A percentile compares a stretch with the other conserved stretches of the same genome.
Evolutionary conservation across 2,113 vertebrate genomes (phyloP).

Genomic region (Mirza zaza): DNA sequence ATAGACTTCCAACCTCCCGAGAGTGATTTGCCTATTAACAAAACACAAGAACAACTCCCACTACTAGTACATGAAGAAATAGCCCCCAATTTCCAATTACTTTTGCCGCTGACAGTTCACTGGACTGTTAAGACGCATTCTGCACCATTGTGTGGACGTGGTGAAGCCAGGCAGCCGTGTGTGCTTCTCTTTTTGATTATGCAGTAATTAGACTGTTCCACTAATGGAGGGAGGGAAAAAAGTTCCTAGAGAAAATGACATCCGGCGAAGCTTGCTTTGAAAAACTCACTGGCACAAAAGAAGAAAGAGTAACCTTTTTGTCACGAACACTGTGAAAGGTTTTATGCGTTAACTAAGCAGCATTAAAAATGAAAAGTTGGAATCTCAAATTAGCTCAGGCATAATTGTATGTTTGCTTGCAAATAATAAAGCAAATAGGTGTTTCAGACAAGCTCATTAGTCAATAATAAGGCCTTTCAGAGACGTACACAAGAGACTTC

Average conservation of each 20-base stretch:
- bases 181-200: slow-evolving; percentile 77
- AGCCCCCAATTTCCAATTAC: slow-evolving; percentile 86
- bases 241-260: slow-evolving; percentile 76
- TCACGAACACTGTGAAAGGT: slow-evolving; percentile 51
- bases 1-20: slow-evolving; percentile 79
- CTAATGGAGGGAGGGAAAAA: slow-evolving; percentile 79
- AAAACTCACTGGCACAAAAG: slow-evolving; percentile 69
- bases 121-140: slow-evolving; percentile 85
- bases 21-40: slow-evolving; percentile 85
- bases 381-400: slow-evolving; percentile 73
- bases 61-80: slow-evolving; percentile 77
- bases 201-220: slow-evolving; percentile 83
- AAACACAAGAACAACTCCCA: slow-evolving; percentile 80
- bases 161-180: slow-evolving; percentile 78
- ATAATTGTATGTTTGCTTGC: slow-evolving; percentile 76
- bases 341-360: slow-evolving; percentile 70
- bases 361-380: slow-evolving; percentile 72
- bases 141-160: slow-evolving; percentile 82
- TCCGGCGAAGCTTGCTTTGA: slow-evolving; percentile 69
- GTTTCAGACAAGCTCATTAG: slow-evolving; percentile 77
- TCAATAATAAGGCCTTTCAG: slow-evolving; percentile 76
- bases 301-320: slow-evolving; percentile 74
- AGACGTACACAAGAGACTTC: slow-evolving; percentile 45
- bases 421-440: slow-evolving; percentile 79
- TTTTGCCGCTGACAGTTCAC: slow-evolving; percentile 85